phyloP scores from a whole-genome alignment of 30 jellyfish, hydroid and myxozoan genomes.

The Catostylus mosaicus region DNA sequence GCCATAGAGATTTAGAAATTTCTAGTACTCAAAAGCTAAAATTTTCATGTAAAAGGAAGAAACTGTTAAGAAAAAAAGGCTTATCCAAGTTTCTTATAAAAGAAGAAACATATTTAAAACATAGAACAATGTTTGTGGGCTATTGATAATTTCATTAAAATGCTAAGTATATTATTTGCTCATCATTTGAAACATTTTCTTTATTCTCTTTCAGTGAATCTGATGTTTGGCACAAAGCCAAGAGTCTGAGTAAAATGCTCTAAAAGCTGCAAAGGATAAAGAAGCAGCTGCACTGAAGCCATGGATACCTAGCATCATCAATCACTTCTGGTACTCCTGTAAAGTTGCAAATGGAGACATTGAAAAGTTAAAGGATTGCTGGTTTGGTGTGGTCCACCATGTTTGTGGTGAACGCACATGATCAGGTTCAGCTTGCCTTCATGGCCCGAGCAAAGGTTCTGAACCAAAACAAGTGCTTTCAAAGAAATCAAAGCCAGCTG shows the following conservation, averaged over 20 bases:
- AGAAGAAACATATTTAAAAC: too few species aligned
- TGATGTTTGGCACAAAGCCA: slow-evolving; percentile 24
- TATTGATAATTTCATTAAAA: too few species aligned
- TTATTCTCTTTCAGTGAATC: background rate
- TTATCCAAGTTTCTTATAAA: too few species aligned
- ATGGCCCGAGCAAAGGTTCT: too few species aligned
- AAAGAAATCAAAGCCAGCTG: slow-evolving; percentile 1
- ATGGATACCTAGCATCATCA: slow-evolving; percentile 12
- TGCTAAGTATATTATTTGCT: too few species aligned
- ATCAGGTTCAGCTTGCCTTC: slow-evolving; percentile 14
- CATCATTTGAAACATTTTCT: too few species aligned
- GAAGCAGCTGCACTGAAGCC: too few species aligned
- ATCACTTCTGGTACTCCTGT: slow-evolving; percentile 28
- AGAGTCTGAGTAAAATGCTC: background rate
- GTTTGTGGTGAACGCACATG: slow-evolving; percentile 16
- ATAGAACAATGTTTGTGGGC: too few species aligned
- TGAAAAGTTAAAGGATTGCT: slow-evolving; percentile 1
- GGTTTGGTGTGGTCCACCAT: slow-evolving; percentile 33
- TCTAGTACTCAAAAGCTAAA: too few species aligned
- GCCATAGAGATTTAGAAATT: too few species aligned
- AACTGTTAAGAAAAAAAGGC: too few species aligned
- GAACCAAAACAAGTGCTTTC: slow-evolving; percentile 2
- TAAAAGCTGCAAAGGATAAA: slow-evolving; percentile 17
- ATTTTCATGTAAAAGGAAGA: too few species aligned
- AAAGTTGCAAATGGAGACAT: slow-evolving; percentile 17